Conservation (phyloP, 2,888 invertebrate genomes). For the Dicyrtoma fusca region DNA sequence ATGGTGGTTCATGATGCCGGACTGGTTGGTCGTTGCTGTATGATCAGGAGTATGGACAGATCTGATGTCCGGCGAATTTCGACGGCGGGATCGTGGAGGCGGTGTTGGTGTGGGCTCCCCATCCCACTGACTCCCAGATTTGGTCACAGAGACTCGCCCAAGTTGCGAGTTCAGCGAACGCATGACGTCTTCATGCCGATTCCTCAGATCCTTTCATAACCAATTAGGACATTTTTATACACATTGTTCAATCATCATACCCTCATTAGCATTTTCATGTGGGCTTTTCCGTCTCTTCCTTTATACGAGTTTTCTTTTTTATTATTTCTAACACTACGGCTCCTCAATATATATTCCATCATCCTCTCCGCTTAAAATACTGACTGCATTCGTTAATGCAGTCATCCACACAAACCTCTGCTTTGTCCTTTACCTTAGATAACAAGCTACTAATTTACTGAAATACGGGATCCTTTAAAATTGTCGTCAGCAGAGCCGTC, state of each 20-base stretch:
- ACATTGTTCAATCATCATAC: slow-evolving; percentile 24
- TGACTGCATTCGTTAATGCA: no score
- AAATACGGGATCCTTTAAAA: no score
- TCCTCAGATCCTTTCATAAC: slow-evolving; percentile 52
- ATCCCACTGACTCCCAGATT: slow-evolving; percentile 54
- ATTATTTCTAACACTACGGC: neutral
- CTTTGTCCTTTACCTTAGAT: no score
- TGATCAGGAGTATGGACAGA: slow-evolving; percentile 50
- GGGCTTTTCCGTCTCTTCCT: slow-evolving; percentile 21
- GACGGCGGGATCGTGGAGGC: slow-evolving; percentile 56
- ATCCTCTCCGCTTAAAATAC: slow-evolving; percentile 30
- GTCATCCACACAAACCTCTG: no score
- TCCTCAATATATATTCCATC: slow-evolving; percentile 12
- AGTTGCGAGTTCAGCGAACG: slow-evolving; percentile 57
- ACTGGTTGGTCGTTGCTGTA: slow-evolving; percentile 46
- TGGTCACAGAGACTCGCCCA: slow-evolving; percentile 56
- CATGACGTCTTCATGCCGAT: slow-evolving; percentile 56
- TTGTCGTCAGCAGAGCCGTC: neutral
- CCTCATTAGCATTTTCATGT: slow-evolving; percentile 26
- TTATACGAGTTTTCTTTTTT: neutral
- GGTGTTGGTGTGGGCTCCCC: slow-evolving; percentile 56
- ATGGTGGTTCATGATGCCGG: slow-evolving; percentile 51
- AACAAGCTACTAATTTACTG: no score
- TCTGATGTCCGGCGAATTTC: slow-evolving; percentile 55
- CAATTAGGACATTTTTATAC: slow-evolving; percentile 33